phyloP scores from a whole-genome alignment of 2,113 vertebrate species.

The Gymnocephalus cernua region DNA sequence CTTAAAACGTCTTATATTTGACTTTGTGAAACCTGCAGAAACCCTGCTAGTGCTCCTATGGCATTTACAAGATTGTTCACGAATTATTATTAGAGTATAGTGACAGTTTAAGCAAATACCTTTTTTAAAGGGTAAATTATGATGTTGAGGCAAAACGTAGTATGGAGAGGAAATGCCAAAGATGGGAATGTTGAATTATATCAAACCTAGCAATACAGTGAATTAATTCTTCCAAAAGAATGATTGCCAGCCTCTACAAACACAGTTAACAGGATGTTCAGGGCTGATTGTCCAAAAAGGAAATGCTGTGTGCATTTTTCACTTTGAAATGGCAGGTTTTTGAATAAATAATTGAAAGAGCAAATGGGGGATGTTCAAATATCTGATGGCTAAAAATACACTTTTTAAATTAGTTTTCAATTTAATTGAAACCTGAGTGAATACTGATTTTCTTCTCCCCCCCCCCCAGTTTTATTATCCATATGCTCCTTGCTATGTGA shows the following conservation, averaged over 20 bases:
- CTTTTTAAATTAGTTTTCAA: not conserved
- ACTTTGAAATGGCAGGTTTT: constrained; percentile 19
- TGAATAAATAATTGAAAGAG: not conserved
- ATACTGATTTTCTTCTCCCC: not conserved
- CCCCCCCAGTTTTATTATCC: constrained; percentile 92
- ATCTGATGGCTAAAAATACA: not conserved
- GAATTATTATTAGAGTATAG: no score
- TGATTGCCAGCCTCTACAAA: not conserved
- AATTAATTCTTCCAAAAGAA: constrained; percentile 31
- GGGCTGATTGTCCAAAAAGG: constrained; percentile 21
- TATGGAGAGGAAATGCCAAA: not conserved
- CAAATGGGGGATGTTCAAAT: not conserved
- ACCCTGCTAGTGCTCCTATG: no score
- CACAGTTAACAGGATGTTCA: constrained; percentile 26
- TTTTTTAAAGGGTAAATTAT: not conserved
- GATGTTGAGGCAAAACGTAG: not conserved
- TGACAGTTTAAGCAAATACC: no score
- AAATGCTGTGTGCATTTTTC: constrained; percentile 12
- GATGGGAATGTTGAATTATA: not conserved
- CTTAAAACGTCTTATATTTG: no score
- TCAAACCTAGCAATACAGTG: not conserved
- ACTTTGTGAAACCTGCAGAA: no score
- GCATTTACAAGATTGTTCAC: no score
- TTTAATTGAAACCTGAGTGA: not conserved
- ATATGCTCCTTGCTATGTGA: constrained; percentile 98